Conservation (phyloP, 2,113 vertebrate species). For the Platysteira castanea region DNA sequence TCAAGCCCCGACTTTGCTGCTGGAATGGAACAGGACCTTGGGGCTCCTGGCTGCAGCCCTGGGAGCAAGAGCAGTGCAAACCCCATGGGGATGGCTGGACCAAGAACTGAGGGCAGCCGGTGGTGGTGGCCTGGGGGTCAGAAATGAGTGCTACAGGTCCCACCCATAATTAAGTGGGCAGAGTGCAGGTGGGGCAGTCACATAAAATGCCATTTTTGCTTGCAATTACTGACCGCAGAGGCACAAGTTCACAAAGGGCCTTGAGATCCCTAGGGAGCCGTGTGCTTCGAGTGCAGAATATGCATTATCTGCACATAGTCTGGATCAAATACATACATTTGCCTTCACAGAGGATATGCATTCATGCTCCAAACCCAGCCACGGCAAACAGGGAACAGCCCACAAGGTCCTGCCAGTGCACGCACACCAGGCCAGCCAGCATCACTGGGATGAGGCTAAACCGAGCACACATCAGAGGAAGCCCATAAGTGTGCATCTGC, state of each 20-base stretch:
- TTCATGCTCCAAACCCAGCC: background rate
- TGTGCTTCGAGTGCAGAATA: background rate
- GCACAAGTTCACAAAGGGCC: background rate
- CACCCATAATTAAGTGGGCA: background rate
- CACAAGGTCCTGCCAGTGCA: background rate
- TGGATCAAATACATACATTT: background rate
- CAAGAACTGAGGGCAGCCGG: background rate
- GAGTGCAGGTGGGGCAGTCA: background rate
- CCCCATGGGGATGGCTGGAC: background rate
- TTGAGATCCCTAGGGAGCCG: background rate
- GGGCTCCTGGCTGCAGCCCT: background rate
- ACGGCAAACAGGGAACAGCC: background rate
- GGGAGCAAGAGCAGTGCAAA: background rate
- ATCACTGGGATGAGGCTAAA: background rate
- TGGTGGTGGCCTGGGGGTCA: background rate
- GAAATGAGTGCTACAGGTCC: background rate
- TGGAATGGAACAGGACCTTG: background rate
- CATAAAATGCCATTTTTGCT: background rate
- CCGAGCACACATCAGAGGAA: background rate
- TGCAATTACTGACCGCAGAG: accelerated
- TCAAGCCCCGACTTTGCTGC: background rate
- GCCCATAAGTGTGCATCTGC: accelerated
- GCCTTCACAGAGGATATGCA: background rate
- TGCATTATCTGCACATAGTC: accelerated
- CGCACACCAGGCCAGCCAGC: background rate